A percentile compares a stretch with the other conserved stretches of the same genome.
Evolutionary conservation across 2,888 invertebrate genomes (phyloP).

Genomic region (Amphimallon solstitiale): DNA sequence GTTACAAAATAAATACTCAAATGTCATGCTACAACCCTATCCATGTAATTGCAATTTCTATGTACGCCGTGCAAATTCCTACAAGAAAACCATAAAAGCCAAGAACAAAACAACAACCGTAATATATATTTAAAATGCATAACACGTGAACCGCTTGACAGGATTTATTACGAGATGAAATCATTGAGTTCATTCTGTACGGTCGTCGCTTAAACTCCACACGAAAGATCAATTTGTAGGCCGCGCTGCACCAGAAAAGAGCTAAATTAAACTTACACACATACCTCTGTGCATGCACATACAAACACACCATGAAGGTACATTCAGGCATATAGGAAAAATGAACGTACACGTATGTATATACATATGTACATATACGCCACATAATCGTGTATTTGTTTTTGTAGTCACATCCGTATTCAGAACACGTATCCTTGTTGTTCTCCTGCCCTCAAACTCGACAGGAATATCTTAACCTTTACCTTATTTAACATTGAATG

Average conservation of each 20-base stretch:
- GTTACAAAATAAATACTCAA: background rate
- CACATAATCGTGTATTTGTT: constrained; percentile 8
- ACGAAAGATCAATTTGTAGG: constrained; percentile 14
- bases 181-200: background rate
- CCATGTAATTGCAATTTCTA: background rate
- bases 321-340: too few species aligned
- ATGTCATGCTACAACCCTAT: background rate
- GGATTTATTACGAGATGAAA: constrained; percentile 18
- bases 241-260: background rate
- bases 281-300: background rate
- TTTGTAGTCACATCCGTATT: constrained; percentile 15
- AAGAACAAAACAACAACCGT: constrained; percentile 7
- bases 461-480: constrained; percentile 39
- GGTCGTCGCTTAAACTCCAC: background rate
- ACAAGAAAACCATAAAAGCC: background rate
- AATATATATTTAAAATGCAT: background rate
- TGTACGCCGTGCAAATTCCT: background rate
- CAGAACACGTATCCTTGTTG: constrained; percentile 32
- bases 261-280: constrained; percentile 8
- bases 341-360: background rate
- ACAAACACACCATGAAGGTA: too few species aligned
- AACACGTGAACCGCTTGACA: background rate
- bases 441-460: constrained; percentile 35
- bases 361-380: too few species aligned
- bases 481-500: constrained; percentile 32